phyloP scores from a whole-genome alignment of 2,113 vertebrate species.

The Perccottus glenii region DNA sequence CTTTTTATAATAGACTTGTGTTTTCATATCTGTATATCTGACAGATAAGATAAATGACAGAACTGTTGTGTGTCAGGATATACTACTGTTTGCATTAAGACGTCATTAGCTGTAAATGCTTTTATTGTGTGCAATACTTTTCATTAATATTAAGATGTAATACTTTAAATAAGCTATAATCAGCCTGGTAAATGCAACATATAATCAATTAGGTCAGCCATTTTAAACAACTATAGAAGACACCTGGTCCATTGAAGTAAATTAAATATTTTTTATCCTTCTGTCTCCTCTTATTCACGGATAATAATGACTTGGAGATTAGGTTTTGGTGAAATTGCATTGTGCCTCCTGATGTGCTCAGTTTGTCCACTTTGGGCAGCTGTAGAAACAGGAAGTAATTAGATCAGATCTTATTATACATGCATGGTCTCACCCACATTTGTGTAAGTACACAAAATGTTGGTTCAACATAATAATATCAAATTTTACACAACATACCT shows the following conservation, averaged over 20 bases:
- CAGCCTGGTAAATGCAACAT: constrained; percentile 20
- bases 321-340: no score
- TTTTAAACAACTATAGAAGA: constrained; percentile 43
- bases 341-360: no score
- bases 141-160: constrained; percentile 40
- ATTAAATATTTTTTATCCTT: constrained; percentile 63
- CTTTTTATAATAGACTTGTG: constrained; percentile 56
- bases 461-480: no score
- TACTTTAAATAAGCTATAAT: constrained; percentile 40
- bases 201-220: constrained; percentile 24
- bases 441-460: no score
- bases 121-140: constrained; percentile 41
- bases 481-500: background rate
- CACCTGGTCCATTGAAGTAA: constrained; percentile 52
- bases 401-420: no score
- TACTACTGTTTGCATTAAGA: constrained; percentile 50
- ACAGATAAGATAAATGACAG: constrained; percentile 27
- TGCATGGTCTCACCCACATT: no score
- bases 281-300: constrained; percentile 53
- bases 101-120: constrained; percentile 35
- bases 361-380: no score
- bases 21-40: constrained; percentile 45
- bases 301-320: no score
- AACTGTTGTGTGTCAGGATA: constrained; percentile 57
- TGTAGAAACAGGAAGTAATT: no score